Evolutionary conservation across 2,888 invertebrate genomes (phyloP), one percentile per base, ranked within the genome.

Genomic region (Tinea semifulvella): DNA sequence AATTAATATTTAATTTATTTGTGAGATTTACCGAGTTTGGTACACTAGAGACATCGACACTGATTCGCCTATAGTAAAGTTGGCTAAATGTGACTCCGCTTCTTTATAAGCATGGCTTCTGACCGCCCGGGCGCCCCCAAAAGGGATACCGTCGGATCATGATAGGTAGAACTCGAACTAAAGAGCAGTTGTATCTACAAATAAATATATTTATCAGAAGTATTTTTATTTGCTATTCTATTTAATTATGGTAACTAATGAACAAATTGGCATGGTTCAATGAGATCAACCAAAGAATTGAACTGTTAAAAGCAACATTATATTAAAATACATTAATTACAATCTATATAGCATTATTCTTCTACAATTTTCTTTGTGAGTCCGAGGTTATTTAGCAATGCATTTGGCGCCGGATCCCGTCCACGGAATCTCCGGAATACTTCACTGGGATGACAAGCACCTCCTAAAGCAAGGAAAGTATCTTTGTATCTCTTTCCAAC

Each of bases 361-460:
- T 74, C 70, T 48, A 61, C 47, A 17, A 60, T 57, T 48, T 63
- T 63, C 46, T 67, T 77, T 47, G 79, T 77, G 49, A 86, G 63
- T 27, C 86, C 85, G 39, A 88, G 73, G 48, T 84, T 84, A 53
- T 84, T 87, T 1, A 96, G 68, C 27, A 96, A 69, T 0, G 94
- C 92, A 60, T 91, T 89, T 0, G 91, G 88, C 1, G 91, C 91
- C 0, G 96, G 96, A 73, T 98, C 96, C 42, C 97, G 84, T 1
- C 97, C 97, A 50, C 94, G 84, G 72, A 97, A 98, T 60, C 90
- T 85, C 46, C 96, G 84, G 72, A 98, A 98, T 4, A 94, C 87
- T 75, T 96, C 92, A 49, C 86, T 87, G 0, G 94, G 88, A 51
- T 92, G 88, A 51, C 89, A 86, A 49, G 90, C 88, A 2, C 96